phyloP scores from a whole-genome alignment of 2,113 vertebrate genomes.

The Bagarius yarrelli region DNA sequence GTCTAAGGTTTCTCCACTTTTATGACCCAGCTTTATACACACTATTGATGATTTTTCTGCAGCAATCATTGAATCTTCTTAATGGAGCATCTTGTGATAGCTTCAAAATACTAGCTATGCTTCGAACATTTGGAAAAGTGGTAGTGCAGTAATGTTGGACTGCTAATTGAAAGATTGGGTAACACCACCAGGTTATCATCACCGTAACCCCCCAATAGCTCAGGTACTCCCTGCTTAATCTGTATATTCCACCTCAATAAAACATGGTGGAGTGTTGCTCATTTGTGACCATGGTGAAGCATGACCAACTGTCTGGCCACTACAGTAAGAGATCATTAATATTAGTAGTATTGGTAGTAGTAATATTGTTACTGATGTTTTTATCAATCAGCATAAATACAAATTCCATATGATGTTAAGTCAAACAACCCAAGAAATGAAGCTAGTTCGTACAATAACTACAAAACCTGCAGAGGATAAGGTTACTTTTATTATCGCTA shows the following conservation, averaged over 20 bases:
- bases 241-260: neutral
- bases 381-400: too few relatives aligned
- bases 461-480: neutral
- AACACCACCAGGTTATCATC: too few relatives aligned
- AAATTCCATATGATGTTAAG: neutral
- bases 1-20: neutral
- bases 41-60: neutral
- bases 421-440: too few relatives aligned
- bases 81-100: neutral
- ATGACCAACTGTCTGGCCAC: neutral
- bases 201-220: too few relatives aligned
- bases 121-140: too few relatives aligned
- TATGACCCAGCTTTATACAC: neutral
- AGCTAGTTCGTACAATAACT: neutral
- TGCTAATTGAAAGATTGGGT: too few relatives aligned
- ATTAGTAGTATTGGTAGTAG: neutral
- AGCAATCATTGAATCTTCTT: neutral
- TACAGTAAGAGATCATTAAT: neutral
- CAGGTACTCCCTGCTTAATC: constrained; percentile 1
- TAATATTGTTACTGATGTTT: neutral
- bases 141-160: too few relatives aligned
- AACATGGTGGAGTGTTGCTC: neutral
- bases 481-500: neutral
- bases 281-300: too few relatives aligned
- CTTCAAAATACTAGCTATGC: too few relatives aligned